These are phyloP conservation scores for Sander vitreus DNA, from an alignment of 2,113 vertebrate species.

Conservation along the genomic window DNA sequence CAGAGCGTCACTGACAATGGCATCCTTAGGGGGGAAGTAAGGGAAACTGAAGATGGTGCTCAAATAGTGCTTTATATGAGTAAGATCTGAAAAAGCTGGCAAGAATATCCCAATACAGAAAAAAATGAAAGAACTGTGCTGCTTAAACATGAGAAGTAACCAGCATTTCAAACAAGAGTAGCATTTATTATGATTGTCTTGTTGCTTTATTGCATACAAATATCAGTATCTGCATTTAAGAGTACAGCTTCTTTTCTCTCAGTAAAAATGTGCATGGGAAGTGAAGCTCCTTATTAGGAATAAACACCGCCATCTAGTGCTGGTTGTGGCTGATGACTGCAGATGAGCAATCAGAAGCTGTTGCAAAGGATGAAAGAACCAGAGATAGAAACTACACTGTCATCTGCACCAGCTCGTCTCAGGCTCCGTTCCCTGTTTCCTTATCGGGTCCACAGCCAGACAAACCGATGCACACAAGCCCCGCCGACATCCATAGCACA, in stretches of 20 bases:
- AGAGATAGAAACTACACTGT: slow-evolving; percentile 9
- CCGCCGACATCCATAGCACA: slow-evolving; percentile 31
- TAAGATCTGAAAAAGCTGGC: neutral
- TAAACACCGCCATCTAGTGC: slow-evolving; percentile 77
- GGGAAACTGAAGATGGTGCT: slow-evolving; percentile 17
- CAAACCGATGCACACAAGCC: slow-evolving; percentile 51
- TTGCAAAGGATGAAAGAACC: slow-evolving; percentile 16
- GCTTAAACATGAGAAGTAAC: slow-evolving; percentile 3
- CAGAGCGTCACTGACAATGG: neutral
- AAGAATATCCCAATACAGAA: slow-evolving; percentile 8
- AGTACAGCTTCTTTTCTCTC: slow-evolving; percentile 11
- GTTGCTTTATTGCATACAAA: slow-evolving; percentile 13
- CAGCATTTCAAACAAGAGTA: slow-evolving; percentile 17
- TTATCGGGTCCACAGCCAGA: slow-evolving; percentile 63
- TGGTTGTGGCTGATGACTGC: neutral
- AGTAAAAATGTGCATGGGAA: neutral
- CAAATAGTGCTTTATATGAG: slow-evolving; percentile 5
- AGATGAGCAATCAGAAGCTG: slow-evolving; percentile 15
- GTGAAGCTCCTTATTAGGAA: slow-evolving; percentile 32
- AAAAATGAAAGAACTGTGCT: neutral
- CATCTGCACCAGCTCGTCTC: slow-evolving; percentile 30
- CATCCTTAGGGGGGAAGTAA: neutral
- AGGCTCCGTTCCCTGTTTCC: slow-evolving; percentile 26
- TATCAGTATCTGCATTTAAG: slow-evolving; percentile 45
- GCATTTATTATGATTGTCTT: slow-evolving; percentile 47